phyloP scores from a whole-genome alignment of 2,113 vertebrate genomes.

The Sarotherodon lohbergeri region DNA sequence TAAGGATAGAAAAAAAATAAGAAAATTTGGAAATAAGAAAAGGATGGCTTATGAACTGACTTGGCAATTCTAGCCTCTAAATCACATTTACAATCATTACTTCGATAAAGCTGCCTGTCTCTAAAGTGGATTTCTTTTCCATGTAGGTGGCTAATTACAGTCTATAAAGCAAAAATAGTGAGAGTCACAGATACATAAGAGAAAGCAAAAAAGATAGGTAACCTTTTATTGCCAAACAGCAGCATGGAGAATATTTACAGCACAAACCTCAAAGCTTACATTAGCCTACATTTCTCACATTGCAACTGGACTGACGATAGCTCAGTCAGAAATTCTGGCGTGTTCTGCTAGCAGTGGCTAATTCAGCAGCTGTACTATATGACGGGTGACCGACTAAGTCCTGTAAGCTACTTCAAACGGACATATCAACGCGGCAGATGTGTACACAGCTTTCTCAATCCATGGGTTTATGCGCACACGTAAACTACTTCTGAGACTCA shows the following conservation, averaged over 20 bases:
- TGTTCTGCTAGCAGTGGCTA: neutral
- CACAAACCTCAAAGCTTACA: neutral
- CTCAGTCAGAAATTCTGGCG: neutral
- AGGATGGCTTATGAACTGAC: neutral
- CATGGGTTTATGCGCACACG: neutral
- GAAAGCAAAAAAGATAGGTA: neutral
- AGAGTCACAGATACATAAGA: neutral
- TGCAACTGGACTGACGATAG: neutral
- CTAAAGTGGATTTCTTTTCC: neutral
- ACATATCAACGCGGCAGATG: neutral
- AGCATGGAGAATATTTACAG: neutral
- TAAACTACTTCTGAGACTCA: neutral
- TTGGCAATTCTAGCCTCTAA: neutral
- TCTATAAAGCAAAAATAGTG: neutral
- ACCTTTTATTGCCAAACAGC: neutral
- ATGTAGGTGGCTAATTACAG: neutral
- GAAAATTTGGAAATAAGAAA: neutral
- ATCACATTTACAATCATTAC: neutral
- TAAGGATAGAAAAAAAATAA: neutral
- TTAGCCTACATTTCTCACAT: neutral
- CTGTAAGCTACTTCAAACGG: neutral
- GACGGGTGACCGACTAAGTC: neutral
- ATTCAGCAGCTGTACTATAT: neutral
- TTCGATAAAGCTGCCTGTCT: neutral
- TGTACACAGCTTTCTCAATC: neutral